A percentile compares a stretch with the other conserved stretches of the same genome.
These are phyloP conservation scores for Caenorhabditis sp. DNA, from an alignment of 2,888 invertebrate genomes.

Conservation along the genomic window DNA sequence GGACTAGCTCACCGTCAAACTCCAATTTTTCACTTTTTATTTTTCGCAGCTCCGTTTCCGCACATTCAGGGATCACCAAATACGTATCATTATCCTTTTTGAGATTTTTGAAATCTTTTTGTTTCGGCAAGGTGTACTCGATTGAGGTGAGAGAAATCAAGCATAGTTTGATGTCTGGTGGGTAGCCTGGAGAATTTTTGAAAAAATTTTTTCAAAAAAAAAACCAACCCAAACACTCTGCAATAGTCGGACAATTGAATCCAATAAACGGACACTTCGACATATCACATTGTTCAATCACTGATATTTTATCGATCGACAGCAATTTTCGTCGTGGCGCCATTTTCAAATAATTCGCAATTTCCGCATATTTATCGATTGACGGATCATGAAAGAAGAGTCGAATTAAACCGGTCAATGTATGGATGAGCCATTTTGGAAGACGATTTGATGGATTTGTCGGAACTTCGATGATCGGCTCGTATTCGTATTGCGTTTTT, in stretches of 20 bases:
- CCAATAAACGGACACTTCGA: slow-evolving; percentile 12
- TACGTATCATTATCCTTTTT: slow-evolving; percentile 14
- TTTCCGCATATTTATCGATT: slow-evolving; percentile 20
- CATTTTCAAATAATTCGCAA: slow-evolving; percentile 18
- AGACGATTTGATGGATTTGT: neutral
- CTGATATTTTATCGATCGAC: slow-evolving; percentile 24
- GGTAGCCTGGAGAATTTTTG: slow-evolving; percentile 22
- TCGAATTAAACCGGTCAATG: slow-evolving; percentile 29
- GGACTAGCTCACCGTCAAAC: slow-evolving; percentile 8
- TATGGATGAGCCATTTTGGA: slow-evolving; percentile 32
- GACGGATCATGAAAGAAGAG: slow-evolving; percentile 40
- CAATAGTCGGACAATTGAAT: slow-evolving; percentile 18
- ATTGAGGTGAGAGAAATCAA: slow-evolving; percentile 20
- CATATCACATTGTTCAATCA: slow-evolving; percentile 32
- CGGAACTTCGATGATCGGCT: slow-evolving; percentile 20
- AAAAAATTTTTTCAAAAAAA: neutral
- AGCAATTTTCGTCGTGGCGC: slow-evolving; percentile 12
- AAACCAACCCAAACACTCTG: slow-evolving; percentile 9
- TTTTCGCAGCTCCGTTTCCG: slow-evolving; percentile 8
- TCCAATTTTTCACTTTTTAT: slow-evolving; percentile 12
- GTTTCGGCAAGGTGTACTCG: neutral
- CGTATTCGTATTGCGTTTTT: slow-evolving; percentile 9
- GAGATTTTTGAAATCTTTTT: neutral
- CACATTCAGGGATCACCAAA: slow-evolving; percentile 19
- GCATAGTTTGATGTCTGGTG: slow-evolving; percentile 10